Percentiles rank a stretch among this genome's conserved stretches.
Conservation (phyloP, 1,140 invertebrate genomes). For the Drosophila sp. region DNA sequence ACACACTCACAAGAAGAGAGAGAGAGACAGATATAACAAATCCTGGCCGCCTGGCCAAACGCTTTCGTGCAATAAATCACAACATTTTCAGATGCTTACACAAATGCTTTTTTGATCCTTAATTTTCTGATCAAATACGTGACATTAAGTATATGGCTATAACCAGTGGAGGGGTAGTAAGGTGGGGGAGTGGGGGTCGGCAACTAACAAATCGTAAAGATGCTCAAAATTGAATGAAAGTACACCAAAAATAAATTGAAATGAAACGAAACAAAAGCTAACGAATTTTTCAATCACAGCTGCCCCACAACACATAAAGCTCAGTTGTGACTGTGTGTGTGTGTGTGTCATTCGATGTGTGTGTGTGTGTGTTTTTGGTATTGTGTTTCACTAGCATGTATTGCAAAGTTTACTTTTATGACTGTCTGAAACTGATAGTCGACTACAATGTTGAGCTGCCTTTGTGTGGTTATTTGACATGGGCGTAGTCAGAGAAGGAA, state of each 20-base stretch:
- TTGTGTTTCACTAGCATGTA: constrained; percentile 27
- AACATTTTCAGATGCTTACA: constrained; percentile 80
- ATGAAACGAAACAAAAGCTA: constrained; percentile 54
- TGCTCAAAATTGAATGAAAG: constrained; percentile 73
- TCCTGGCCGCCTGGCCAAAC: constrained; percentile 49
- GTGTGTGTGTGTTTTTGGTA: constrained; percentile 44
- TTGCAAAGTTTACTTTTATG: constrained; percentile 61
- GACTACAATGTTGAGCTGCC: constrained; percentile 50
- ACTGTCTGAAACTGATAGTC: constrained; percentile 76
- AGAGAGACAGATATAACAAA: constrained; percentile 33
- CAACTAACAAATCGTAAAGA: constrained; percentile 71
- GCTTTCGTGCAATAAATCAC: constrained; percentile 74
- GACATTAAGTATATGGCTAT: constrained; percentile 61
- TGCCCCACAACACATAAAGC: constrained; percentile 29
- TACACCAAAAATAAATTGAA: constrained; percentile 26
- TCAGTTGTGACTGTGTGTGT: constrained; percentile 35
- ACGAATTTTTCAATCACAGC: constrained; percentile 66
- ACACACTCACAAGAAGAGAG: constrained; percentile 6
- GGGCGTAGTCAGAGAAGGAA: constrained; percentile 1
- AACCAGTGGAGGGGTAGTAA: not conserved
- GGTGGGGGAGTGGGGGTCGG: constrained; percentile 11
- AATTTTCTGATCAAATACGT: constrained; percentile 80
- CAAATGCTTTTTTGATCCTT: constrained; percentile 81
- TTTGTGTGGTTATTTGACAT: constrained; percentile 22
- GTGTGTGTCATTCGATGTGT: not conserved